phyloP scores from a whole-genome alignment of 2,113 vertebrate genomes.

The Thinocorus orbignyianus region DNA sequence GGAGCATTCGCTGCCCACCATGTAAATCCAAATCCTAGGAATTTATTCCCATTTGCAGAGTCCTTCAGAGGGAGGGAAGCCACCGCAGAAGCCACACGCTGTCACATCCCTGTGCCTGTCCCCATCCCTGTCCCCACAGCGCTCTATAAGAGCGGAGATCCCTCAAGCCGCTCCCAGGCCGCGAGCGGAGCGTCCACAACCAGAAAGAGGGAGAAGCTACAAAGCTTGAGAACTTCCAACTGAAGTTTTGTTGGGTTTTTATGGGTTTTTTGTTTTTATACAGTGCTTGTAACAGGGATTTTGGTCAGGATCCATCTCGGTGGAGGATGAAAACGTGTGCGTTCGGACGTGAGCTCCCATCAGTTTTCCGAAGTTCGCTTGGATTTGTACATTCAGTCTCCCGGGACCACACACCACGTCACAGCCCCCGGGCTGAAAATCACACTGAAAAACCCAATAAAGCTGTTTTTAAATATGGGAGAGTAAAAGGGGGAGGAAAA shows the following conservation, averaged over 20 bases:
- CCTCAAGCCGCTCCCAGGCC: neutral
- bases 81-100: neutral
- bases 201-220: neutral
- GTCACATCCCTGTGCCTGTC: neutral
- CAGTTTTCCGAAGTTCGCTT: neutral
- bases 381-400: conserved; percentile 54
- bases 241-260: neutral
- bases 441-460: neutral
- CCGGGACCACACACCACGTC: neutral
- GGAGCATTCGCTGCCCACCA: neutral
- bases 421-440: neutral
- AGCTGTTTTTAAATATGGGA: conserved; percentile 16
- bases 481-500: neutral
- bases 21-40: neutral
- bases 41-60: neutral
- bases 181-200: neutral
- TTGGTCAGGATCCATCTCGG: conserved; percentile 1
- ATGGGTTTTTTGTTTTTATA: neutral
- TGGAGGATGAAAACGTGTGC: neutral
- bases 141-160: neutral
- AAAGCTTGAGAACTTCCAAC: conserved; percentile 3
- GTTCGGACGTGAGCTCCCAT: neutral
- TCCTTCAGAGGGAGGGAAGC: neutral
- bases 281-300: neutral
- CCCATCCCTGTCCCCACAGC: no score